A percentile compares a stretch with the other conserved stretches of the same genome.
Conservation (phyloP, 1,140 invertebrate species). For the Brachystomella parvula region DNA sequence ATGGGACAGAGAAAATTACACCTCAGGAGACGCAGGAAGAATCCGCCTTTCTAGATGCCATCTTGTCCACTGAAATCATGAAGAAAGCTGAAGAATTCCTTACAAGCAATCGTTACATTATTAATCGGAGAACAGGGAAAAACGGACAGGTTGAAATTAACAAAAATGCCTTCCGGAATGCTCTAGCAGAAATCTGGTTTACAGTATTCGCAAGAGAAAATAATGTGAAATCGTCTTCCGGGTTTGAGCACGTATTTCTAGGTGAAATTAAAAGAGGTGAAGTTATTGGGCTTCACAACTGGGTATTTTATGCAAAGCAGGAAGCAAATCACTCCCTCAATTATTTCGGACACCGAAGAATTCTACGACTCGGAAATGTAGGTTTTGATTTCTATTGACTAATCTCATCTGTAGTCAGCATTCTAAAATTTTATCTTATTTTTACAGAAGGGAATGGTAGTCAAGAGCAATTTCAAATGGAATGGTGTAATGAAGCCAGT, state of each 20-base stretch:
- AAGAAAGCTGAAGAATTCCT: constrained; percentile 63
- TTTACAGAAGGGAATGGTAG: constrained; percentile 65
- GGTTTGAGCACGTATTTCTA: constrained; percentile 80
- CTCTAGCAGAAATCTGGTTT: constrained; percentile 69
- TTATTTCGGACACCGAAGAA: constrained; percentile 70
- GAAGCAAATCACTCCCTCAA: constrained; percentile 58
- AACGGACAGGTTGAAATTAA: constrained; percentile 32
- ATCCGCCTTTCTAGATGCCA: constrained; percentile 62
- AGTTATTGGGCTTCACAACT: constrained; percentile 75
- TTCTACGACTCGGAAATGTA: constrained; percentile 58
- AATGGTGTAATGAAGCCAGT: constrained; percentile 65
- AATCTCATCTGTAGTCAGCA: background rate
- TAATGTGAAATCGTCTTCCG: constrained; percentile 66
- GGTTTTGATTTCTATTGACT: constrained; percentile 43
- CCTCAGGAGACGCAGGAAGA: constrained; percentile 64
- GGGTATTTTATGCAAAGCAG: constrained; percentile 72
- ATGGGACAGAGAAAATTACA: constrained; percentile 65
- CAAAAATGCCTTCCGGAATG: constrained; percentile 56
- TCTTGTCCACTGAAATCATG: constrained; percentile 66
- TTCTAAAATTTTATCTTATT: constrained; percentile 37
- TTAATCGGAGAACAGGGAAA: background rate
- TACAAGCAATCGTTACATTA: constrained; percentile 53
- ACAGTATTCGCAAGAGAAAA: constrained; percentile 67
- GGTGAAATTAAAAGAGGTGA: constrained; percentile 70
- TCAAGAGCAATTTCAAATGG: constrained; percentile 69